Evolutionary conservation across 2,113 vertebrate genomes (phyloP), one percentile per base, ranked within the genome.

Genomic region (Equus quagga): DNA sequence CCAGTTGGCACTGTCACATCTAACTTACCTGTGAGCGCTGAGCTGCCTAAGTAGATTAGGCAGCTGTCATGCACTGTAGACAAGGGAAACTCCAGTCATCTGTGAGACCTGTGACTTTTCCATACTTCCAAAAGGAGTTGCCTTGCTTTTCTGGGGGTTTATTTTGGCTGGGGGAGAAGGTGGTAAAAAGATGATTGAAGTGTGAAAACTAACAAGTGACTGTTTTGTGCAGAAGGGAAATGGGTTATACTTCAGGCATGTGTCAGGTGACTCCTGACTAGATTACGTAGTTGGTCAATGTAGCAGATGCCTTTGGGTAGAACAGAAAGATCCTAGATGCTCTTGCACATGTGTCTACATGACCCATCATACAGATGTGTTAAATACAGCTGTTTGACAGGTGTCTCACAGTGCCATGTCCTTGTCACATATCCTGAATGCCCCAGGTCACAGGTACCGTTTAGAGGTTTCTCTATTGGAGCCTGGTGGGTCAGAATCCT

Each of bases 31-130:
- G 97, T 89, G 97, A 97, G 91, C 80, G 8, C 78, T 82, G 46
- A 96, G 6, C 97, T 97, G 85, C 89, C 96, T 97, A 98, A 99
- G 96, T 81, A 98, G 98, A 98, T 98, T 97, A 98, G 96, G 93
- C 97, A 97, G 98, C 97, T 58, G 46, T 94, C 89, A 18, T 78
- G 79, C 82, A 88, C 92, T n/a, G 94, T 17, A 41, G 17, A 56
- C 6, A 33, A 92, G 49, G 72, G 82, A 93, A 91, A 62, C 31
- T 15, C 72, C 13, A 84, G 36, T 26, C 60, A 21, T 79, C 79
- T 0, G 1, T 56, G 91, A 97, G 76, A 60, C 36, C 64, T 21
- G 10, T 13, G 60, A 69, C 44, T 95, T 93, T 49, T 60, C 54
- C 13, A 1, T 76, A 26, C 56, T 97, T 97, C 49, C 69, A 60